A percentile compares a stretch with the other conserved stretches of the same genome.
phyloP scores from a whole-genome alignment of 2,113 vertebrate species.

The Erpornis zantholeuca region DNA sequence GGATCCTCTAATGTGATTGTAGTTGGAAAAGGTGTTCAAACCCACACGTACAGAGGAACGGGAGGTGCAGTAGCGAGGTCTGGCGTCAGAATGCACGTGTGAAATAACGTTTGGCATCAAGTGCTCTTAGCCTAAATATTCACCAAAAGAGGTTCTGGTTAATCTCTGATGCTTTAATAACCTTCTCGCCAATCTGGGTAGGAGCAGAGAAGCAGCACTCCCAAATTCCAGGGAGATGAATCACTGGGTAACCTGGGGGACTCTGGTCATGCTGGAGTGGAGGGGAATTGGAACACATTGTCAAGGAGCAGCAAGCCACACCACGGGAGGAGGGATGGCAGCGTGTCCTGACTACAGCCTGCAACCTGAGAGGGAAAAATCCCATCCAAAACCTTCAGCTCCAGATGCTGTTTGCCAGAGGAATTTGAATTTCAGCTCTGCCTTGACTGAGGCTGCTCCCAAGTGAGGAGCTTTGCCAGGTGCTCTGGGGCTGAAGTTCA shows the following conservation, averaged over 20 bases:
- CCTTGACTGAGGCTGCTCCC: neutral
- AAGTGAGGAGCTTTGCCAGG: neutral
- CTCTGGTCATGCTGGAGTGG: neutral
- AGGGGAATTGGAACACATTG: conserved; percentile 9
- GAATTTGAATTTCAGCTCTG: neutral
- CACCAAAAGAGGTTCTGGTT: conserved; percentile 13
- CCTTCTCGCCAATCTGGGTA: neutral
- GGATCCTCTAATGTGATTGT: neutral
- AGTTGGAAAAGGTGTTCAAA: neutral
- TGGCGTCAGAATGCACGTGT: neutral
- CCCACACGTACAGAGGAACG: fast-evolving
- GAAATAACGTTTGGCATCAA: neutral
- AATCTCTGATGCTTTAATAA: neutral
- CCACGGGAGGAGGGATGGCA: neutral
- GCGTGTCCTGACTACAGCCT: neutral
- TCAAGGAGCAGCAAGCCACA: neutral
- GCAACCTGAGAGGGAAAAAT: neutral
- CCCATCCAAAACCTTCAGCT: neutral
- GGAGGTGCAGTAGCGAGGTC: neutral
- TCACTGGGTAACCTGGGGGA: neutral
- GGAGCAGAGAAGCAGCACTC: neutral
- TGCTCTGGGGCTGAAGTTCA: neutral
- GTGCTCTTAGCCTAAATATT: neutral
- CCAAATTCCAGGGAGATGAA: conserved; percentile 22
- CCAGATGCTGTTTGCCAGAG: neutral